phyloP scores from a whole-genome alignment of 2,888 invertebrate genomes.

The Lasioglossum zephyrum region DNA sequence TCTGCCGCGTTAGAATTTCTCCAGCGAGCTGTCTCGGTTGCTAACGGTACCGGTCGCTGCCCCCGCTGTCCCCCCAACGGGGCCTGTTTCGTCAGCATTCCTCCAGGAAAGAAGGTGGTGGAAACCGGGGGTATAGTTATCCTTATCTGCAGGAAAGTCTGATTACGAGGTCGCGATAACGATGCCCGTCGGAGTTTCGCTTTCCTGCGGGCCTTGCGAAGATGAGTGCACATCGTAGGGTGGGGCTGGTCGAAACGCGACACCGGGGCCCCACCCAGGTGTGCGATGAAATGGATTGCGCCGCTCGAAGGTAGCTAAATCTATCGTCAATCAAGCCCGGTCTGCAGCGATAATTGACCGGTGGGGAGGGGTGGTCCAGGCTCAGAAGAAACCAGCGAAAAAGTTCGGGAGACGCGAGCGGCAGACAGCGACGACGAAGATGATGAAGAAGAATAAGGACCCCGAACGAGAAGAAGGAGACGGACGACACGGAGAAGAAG shows the following conservation, averaged over 20 bases:
- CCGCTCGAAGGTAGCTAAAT: conserved; percentile 49
- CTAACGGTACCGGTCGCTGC: conserved; percentile 41
- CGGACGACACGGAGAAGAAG: conserved; percentile 33
- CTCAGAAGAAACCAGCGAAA: conserved; percentile 49
- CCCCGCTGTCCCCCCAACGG: background rate
- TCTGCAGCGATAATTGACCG: conserved; percentile 69
- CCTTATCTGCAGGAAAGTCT: conserved; percentile 9
- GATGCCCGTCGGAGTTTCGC: conserved; percentile 20
- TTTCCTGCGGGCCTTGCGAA: background rate
- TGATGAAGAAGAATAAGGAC: conserved; percentile 52
- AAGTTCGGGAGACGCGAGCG: conserved; percentile 67
- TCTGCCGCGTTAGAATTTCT: conserved; percentile 50
- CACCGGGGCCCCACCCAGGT: conserved; percentile 55
- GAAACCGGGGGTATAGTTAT: background rate
- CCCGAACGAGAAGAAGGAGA: background rate
- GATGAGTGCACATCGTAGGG: background rate
- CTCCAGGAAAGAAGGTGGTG: conserved; percentile 17
- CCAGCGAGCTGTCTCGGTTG: conserved; percentile 10
- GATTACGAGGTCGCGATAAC: conserved; percentile 55
- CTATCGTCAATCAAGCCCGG: conserved; percentile 56
- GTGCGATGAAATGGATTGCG: conserved; percentile 59
- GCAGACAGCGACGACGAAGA: conserved; percentile 64
- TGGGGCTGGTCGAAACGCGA: conserved; percentile 30
- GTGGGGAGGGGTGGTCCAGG: conserved; percentile 46
- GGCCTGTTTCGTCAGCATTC: conserved; percentile 43